These are phyloP conservation scores for Anabas testudineus DNA, from an alignment of 2,797 vertebrate genomes.

Conservation along the genomic window DNA sequence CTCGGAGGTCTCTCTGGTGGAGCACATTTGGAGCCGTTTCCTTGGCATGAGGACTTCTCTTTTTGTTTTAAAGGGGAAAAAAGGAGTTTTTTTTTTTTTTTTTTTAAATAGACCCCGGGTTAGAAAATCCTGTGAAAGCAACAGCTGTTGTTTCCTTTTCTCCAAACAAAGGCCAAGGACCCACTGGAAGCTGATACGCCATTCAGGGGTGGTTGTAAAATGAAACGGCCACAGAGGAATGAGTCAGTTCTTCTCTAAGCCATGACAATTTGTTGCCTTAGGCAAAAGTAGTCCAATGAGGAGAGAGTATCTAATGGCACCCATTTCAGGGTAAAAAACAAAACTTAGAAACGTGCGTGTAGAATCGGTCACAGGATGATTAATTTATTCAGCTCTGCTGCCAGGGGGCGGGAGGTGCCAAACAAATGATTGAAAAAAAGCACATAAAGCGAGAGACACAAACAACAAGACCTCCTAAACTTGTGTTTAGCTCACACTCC, in stretches of 20 bases:
- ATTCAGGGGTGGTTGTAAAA: slow-evolving; percentile 76
- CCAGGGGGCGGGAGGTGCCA: slow-evolving; percentile 61
- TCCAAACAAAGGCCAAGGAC: slow-evolving; percentile 79
- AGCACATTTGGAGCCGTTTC: slow-evolving; percentile 80
- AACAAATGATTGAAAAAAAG: slow-evolving; percentile 61
- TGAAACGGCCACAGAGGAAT: slow-evolving; percentile 56
- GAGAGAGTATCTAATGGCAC: slow-evolving; percentile 51
- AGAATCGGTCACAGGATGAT: slow-evolving; percentile 52
- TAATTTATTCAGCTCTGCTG: slow-evolving; percentile 67
- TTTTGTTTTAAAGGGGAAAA: slow-evolving; percentile 66
- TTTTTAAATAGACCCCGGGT: slow-evolving; percentile 82
- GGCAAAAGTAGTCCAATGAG: slow-evolving; percentile 47
- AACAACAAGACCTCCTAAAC: slow-evolving; percentile 54
- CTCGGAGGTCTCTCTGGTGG: too few relatives aligned
- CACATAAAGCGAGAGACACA: slow-evolving; percentile 51
- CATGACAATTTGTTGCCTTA: slow-evolving; percentile 58
- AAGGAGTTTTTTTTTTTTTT: slow-evolving; percentile 72
- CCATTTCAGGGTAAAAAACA: slow-evolving; percentile 24
- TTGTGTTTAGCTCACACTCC: slow-evolving; percentile 45
- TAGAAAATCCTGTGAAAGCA: slow-evolving; percentile 93
- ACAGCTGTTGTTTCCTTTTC: slow-evolving; percentile 90
- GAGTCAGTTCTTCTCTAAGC: slow-evolving; percentile 58
- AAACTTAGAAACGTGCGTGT: slow-evolving; percentile 13
- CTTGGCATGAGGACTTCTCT: slow-evolving; percentile 81
- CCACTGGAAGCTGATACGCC: slow-evolving; percentile 78